Evolutionary conservation across 2,113 vertebrate genomes (phyloP), one percentile per base, ranked within the genome.

Genomic region (Channa maculata): DNA sequence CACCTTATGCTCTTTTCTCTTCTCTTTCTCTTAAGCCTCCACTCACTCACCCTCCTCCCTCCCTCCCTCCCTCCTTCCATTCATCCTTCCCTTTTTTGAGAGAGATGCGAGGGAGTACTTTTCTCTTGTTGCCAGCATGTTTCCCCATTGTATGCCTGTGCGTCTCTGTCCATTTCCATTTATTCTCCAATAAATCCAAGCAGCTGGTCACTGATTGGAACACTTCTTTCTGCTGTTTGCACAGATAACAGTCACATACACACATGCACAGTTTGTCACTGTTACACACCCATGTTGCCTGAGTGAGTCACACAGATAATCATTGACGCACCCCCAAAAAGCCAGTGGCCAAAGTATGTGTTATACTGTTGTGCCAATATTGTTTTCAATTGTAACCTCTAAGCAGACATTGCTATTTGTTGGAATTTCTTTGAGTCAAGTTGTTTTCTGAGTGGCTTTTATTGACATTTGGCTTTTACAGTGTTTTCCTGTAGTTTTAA

Each of bases 201-300:
- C 57, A 76, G 59, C 77, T 80, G 71, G 54, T 78, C 77, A 80
- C 43, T 78, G 64, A 78, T 73, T 80, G 84, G 84, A 89, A 84
- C 78, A 76, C 77, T 84, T 75, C 70, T 49, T 60, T 76, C 79
- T 77, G 76, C 69, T 37, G 58, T 69, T 73, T 62, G 75, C 75
- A 68, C 71, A 76, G 73, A 87, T 82, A 89, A 79, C 74, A 50
- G 38, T 44, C 37, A 39, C 51, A 68, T 54, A 63, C 39, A 54
- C 59, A 53, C 57, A 44, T n/a, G 62, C 46, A 49, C 68, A 71
- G 33, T 14, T 41, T 14, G 14, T 78, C 61, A 53, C 43, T 44
- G 55, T 76, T 50, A 68, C 69, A 44, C 59, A 50, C 55, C 43
- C 38, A 36, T 73, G 79, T 52, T 76, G 59, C 37, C 70, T n/a